Conservation (phyloP, 2,797 vertebrate species). For the Sarcophilus harrisii region DNA sequence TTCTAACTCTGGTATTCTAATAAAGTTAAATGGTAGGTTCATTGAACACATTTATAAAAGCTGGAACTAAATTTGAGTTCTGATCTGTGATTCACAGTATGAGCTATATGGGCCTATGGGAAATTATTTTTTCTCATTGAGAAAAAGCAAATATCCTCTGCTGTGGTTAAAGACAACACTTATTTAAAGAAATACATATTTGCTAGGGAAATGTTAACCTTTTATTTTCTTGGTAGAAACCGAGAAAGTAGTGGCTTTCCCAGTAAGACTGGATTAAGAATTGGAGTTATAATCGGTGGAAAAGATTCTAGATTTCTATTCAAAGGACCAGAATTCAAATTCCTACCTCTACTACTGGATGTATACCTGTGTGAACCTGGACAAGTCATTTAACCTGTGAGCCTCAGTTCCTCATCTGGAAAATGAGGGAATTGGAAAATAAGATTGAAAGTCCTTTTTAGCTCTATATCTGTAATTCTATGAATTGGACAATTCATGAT, state of each 20-base stretch:
- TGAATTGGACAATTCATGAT: too few relatives aligned
- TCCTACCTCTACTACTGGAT: neutral
- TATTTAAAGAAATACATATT: neutral
- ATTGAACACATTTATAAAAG: neutral
- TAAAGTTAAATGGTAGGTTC: neutral
- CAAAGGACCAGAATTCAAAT: neutral
- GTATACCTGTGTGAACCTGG: neutral
- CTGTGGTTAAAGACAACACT: constrained; percentile 70
- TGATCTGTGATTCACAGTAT: constrained; percentile 64
- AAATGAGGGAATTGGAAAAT: neutral
- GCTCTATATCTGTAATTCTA: neutral
- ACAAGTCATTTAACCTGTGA: neutral
- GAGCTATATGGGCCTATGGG: constrained; percentile 54
- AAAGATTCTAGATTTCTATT: neutral
- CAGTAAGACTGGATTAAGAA: neutral
- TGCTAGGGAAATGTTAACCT: neutral
- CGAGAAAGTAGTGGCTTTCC: neutral
- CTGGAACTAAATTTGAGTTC: constrained; percentile 30
- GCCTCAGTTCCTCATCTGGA: neutral
- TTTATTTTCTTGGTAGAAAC: neutral
- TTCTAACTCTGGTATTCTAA: neutral
- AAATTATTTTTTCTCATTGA: constrained; percentile 76
- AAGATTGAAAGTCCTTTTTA: neutral
- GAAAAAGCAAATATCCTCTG: constrained; percentile 71
- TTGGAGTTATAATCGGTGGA: neutral